Evolutionary conservation across 2,888 invertebrate species (phyloP), one percentile per base, ranked within the genome.

Genomic region (Callyntrura sp.): DNA sequence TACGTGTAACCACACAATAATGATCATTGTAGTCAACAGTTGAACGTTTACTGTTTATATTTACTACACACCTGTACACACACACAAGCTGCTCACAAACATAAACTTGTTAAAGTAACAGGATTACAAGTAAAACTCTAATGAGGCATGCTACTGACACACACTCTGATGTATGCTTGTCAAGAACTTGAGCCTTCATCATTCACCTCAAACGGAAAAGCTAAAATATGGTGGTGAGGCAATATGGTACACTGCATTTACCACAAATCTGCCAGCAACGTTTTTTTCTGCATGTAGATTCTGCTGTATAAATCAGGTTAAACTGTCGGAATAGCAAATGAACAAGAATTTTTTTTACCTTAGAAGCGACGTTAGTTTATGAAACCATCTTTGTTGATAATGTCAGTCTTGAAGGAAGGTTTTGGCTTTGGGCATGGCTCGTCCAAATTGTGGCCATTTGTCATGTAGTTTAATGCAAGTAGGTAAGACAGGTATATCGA

Each of bases 361-460:
- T 5, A 12, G 2, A n/a, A 35, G 20, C 14, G 9, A 17, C 6
- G 35, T 35, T 1, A 70, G 14, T 70, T 43, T 17, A 17, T n/a
- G n/a, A 57, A 57, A 2, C 45, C 70, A 25, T 70, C 35, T 6
- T n/a, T 35, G 35, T 35, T 35, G 35, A 35, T 70, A 45, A 45
- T 48, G 73, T 48, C 73, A 73, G 14, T 23, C 43, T 68, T 76
- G 76, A 76, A 76, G 76, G 76, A 76, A 76, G 76, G 76, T 51
- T 76, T 25, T 23, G 9, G 1, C 51, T 76, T 76, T 51, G 76
- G 23, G 9, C 51, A 51, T 76, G 51, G 45, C 48, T 76, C 48
- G 8, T 76, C 25, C 23, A 25, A 76, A 43, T 14, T 48, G 8
- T 45, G 23, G n/a, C 51, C 8, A 48, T 76, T 76, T n/a, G 65